Percentiles rank a stretch among this genome's conserved stretches.
These are phyloP conservation scores for Tetramorium bicarinatum DNA, from an alignment of 2,888 invertebrate species.

Conservation along the genomic window DNA sequence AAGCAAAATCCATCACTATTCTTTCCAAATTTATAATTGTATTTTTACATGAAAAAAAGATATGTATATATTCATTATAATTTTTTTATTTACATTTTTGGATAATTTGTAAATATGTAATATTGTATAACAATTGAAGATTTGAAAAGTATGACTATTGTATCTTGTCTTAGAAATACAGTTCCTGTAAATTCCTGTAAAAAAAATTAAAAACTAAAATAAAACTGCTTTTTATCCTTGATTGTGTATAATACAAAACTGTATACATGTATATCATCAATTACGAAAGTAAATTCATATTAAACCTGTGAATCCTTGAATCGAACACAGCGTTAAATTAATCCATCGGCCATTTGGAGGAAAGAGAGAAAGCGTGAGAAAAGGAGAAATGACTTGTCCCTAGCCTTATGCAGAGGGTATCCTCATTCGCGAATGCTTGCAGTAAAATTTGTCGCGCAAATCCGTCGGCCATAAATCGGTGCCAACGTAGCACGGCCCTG, in stretches of 20 bases:
- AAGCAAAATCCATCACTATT: background rate
- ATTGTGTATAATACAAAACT: too few relatives aligned
- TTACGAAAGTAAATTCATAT: background rate
- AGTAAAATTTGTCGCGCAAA: constrained; percentile 76
- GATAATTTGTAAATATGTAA: background rate
- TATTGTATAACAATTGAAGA: too few relatives aligned
- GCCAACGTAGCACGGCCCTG: constrained; percentile 59
- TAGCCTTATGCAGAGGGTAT: constrained; percentile 18
- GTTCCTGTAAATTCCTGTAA: too few relatives aligned
- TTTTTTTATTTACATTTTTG: background rate
- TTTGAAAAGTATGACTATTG: too few relatives aligned
- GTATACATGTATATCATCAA: background rate
- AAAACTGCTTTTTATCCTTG: too few relatives aligned
- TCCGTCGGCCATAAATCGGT: constrained; percentile 71
- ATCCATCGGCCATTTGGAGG: background rate
- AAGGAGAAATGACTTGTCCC: constrained; percentile 3
- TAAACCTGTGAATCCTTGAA: background rate
- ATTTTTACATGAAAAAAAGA: background rate
- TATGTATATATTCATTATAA: background rate
- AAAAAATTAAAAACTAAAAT: too few relatives aligned
- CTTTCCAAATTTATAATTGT: background rate
- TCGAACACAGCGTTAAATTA: background rate
- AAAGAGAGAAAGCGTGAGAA: constrained; percentile 29
- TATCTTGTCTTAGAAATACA: too few relatives aligned
- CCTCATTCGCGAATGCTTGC: constrained; percentile 68